Base-by-base conservation (phyloP, 2,888 invertebrate species). In the Harpalus rufipes region DNA sequence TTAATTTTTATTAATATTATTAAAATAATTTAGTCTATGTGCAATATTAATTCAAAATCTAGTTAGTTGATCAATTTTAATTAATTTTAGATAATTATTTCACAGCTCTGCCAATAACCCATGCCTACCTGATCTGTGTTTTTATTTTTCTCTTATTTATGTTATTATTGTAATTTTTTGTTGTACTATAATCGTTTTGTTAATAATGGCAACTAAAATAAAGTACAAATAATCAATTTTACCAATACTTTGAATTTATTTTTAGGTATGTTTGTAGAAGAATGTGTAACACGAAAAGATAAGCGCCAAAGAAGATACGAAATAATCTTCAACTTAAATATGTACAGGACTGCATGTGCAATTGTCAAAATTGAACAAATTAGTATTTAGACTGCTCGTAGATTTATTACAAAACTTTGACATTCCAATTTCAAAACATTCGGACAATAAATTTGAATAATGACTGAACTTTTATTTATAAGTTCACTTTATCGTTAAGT, bases 211-310 rank as follows among this genome's bases (percentile, higher is more conserved):
- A 79, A 80, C 80, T 78, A 78, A 78, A 78, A 78, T 78, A 78
- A 78, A 80, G 80, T 80, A 61, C 61, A 80, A 80, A 80, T 80
- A 80, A 80, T 25, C 21, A 32, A 61, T 61, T 61, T 61, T 80
- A 78, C 58, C 78, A 12, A 78, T 58, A 58, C 12, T 76, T 51
- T 78, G 21, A 58, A 25, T 58, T 78, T 12, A 25, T 78, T 78
- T 78, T 78, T 78, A 78, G 78, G 78, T 78, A 78, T 78, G 78
- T 78, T 7, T 78, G 78, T 78, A 78, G 78, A 78, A 78, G 78
- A 78, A 78, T 78, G 78, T 78, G 78, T 78, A 78, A 78, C 78
- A 78, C 78, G 78, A 78, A 78, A 78, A 78, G 78, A 58, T 78
- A 78, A 78, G n/a, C 58, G 44, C 44, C 44, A 51, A 51, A 51